phyloP scores from a whole-genome alignment of 2,888 invertebrate genomes.

The Tineola bisselliella region DNA sequence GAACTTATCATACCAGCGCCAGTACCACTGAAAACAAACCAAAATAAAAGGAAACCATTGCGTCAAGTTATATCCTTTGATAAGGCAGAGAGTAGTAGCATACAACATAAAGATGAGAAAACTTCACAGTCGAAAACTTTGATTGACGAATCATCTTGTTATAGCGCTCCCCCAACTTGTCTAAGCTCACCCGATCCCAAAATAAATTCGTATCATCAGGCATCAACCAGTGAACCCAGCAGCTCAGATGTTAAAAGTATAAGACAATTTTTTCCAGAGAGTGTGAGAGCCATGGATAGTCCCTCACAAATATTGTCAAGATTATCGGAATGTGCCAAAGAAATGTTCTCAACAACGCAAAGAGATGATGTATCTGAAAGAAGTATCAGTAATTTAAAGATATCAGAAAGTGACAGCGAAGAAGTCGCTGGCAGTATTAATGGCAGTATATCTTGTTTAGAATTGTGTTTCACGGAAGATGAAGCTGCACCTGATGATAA shows the following conservation, averaged over 20 bases:
- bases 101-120: slow-evolving; percentile 24
- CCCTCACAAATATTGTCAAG: slow-evolving; percentile 57
- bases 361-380: slow-evolving; percentile 51
- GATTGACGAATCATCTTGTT: slow-evolving; percentile 36
- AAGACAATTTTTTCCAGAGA: slow-evolving; percentile 58
- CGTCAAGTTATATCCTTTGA: slow-evolving; percentile 64
- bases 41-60: slow-evolving; percentile 50
- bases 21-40: slow-evolving; percentile 63
- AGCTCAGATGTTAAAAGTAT: slow-evolving; percentile 52
- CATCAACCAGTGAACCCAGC: slow-evolving; percentile 53
- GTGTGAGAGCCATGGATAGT: slow-evolving; percentile 52
- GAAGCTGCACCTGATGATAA: slow-evolving; percentile 49
- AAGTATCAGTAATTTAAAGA: slow-evolving; percentile 53
- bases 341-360: slow-evolving; percentile 58
- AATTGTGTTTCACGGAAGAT: slow-evolving; percentile 60
- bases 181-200: slow-evolving; percentile 68
- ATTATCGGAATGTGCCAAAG: slow-evolving; percentile 60
- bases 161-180: slow-evolving; percentile 71
- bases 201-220: slow-evolving; percentile 27
- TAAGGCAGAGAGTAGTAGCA: slow-evolving; percentile 42
- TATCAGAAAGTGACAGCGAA: slow-evolving; percentile 61
- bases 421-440: slow-evolving; percentile 57
- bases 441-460: slow-evolving; percentile 57
- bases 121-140: slow-evolving; percentile 26
- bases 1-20: slow-evolving; percentile 79